Conservation (phyloP, 2,888 invertebrate species). For the Agonum fuliginosum region DNA sequence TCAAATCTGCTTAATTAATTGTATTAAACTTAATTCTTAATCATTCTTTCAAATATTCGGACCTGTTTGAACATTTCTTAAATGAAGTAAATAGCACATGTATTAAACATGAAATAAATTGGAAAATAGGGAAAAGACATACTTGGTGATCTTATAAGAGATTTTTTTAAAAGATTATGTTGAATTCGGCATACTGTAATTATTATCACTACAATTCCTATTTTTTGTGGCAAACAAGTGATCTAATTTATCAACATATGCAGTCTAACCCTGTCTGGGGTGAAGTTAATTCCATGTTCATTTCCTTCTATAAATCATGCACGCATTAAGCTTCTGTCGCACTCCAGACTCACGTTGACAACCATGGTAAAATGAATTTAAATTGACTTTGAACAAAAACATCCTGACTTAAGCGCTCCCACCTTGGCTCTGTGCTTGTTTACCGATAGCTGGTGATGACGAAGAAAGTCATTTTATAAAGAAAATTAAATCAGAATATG, state of each 20-base stretch:
- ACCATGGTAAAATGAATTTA: constrained; percentile 56
- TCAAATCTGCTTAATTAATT: too few species aligned
- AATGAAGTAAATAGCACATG: too few species aligned
- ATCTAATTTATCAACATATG: background rate
- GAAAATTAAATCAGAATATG: too few species aligned
- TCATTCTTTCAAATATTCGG: too few species aligned
- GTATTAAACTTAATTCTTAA: too few species aligned
- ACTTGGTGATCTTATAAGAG: too few species aligned
- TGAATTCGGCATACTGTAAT: too few species aligned
- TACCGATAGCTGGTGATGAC: background rate
- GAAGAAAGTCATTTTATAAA: background rate
- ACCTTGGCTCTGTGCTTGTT: background rate
- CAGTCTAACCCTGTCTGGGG: background rate
- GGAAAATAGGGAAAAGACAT: too few species aligned
- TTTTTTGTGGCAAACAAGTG: background rate
- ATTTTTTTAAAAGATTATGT: too few species aligned
- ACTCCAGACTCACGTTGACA: constrained; percentile 44
- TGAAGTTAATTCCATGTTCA: constrained; percentile 1
- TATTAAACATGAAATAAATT: too few species aligned
- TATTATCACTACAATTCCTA: background rate
- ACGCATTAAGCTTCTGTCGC: constrained; percentile 50
- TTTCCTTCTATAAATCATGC: constrained; percentile 53
- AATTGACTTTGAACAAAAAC: constrained; percentile 57
- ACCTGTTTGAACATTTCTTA: too few species aligned
- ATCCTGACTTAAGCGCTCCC: background rate